Base-by-base conservation (phyloP, 1,140 invertebrate genomes). In the Mesaphorura yosii region DNA sequence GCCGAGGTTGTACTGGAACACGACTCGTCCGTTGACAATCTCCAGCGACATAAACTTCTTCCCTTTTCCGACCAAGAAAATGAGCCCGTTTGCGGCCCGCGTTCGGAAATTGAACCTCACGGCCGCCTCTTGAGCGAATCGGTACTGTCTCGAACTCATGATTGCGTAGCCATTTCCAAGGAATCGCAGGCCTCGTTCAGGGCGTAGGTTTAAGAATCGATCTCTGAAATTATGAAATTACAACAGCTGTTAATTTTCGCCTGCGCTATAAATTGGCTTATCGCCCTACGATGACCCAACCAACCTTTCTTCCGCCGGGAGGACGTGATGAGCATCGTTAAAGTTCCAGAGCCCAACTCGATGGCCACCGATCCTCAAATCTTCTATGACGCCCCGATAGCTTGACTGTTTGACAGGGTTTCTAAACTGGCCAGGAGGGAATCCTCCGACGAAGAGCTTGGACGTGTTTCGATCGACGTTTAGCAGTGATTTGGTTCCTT, bases 321-420 rank as follows among this genome's bases (percentile, higher is more conserved):
- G 71, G 41, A 79, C 72, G 48, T 88, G 86, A 31, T 82, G 80
- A 23, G 78, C 82, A 38, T 84, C 80, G 6, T 80, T 72, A 64
- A 94, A 94, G 72, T 98, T 97, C 93, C 93, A 98, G 15, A 98
- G 74, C 0, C 92, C 92, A 15, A 97, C 78, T 3, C 81, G 83
- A 14, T 80, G 81, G 27, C 90, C 86, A 17, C 91, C 91, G 58
- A 97, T 84, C 45, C 81, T 76, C 0, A 98, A 68, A 47, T 91
- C 88, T 66, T 97, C 92, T 54, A 98, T 85, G 61, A 83, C 76
- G 3, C 95, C 95, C 42, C 82, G 79, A 67, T 92, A 98, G 0
- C 79, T 81, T 3, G 76, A 79, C 40, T 80, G 77, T 7, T 73
- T 76, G 2, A 94, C 72, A 0, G 71, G 75, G 3, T 76, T 68